Conservation (phyloP, 2,797 vertebrate species). For the Sebastes hopkinsi region DNA sequence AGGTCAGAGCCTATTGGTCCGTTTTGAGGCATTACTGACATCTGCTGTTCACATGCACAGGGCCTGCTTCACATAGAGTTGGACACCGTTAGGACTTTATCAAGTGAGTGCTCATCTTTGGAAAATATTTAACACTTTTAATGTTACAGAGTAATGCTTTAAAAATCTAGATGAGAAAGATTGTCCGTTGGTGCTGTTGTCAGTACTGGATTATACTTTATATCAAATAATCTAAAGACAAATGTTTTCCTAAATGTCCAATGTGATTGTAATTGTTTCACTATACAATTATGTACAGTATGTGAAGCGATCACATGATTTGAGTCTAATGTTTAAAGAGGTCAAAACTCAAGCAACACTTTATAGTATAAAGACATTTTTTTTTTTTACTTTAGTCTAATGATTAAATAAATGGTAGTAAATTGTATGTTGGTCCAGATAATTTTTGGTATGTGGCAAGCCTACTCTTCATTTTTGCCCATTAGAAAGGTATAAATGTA, state of each 20-base stretch:
- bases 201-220: not conserved
- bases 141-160: not conserved
- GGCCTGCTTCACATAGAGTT: slow-evolving; percentile 5
- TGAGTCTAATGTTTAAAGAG: not conserved
- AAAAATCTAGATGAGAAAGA: not conserved
- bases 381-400: not conserved
- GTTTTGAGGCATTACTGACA: slow-evolving; percentile 71
- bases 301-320: not conserved
- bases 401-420: not conserved
- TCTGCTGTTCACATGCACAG: slow-evolving; percentile 70
- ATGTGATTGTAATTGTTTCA: not conserved
- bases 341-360: too few species aligned
- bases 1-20: slow-evolving; percentile 68
- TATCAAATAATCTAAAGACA: not conserved
- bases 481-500: not conserved
- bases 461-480: not conserved
- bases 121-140: not conserved
- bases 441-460: not conserved
- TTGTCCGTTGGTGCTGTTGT: not conserved
- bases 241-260: not conserved
- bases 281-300: not conserved
- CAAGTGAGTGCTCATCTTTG: not conserved
- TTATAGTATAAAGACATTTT: too few species aligned
- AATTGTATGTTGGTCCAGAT: not conserved
- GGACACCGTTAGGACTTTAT: not conserved